phyloP scores from a whole-genome alignment of 1,140 invertebrate species.

The Eufriesea mexicana region DNA sequence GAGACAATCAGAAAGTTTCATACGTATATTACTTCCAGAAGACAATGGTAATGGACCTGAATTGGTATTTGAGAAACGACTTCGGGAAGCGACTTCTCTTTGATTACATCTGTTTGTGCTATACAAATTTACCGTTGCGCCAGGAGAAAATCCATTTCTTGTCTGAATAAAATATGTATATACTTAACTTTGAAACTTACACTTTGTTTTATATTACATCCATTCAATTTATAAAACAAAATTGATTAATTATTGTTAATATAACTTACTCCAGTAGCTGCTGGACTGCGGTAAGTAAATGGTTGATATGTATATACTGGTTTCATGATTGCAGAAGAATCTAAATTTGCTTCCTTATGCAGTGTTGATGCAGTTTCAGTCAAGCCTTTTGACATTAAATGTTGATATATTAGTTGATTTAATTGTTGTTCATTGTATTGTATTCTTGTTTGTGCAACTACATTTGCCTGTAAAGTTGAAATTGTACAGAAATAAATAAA shows the following conservation, averaged over 20 bases:
- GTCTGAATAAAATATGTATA: constrained; percentile 54
- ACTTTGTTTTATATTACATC: not conserved
- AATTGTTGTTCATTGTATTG: constrained; percentile 96
- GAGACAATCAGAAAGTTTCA: constrained; percentile 75
- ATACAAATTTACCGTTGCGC: constrained; percentile 79
- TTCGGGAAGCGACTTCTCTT: constrained; percentile 70
- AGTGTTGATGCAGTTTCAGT: constrained; percentile 87
- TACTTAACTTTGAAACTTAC: constrained; percentile 10
- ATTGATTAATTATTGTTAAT: not conserved
- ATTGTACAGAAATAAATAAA: not conserved
- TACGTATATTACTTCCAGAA: constrained; percentile 68
- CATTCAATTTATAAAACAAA: not conserved
- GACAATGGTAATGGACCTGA: constrained; percentile 65
- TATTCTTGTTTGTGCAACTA: constrained; percentile 97
- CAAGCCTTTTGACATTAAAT: constrained; percentile 91
- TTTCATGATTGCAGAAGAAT: constrained; percentile 80
- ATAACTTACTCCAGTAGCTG: constrained; percentile 75
- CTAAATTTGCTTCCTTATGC: constrained; percentile 88
- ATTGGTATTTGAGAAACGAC: constrained; percentile 62
- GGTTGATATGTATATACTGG: constrained; percentile 83
- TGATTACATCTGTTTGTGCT: constrained; percentile 72
- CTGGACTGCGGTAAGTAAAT: constrained; percentile 83
- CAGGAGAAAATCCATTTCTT: constrained; percentile 77
- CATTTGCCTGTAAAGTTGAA: constrained; percentile 87
- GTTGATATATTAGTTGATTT: constrained; percentile 95